These are phyloP conservation scores for Conopomorpha cramerella DNA, from an alignment of 1,140 invertebrate species.

Conservation along the genomic window DNA sequence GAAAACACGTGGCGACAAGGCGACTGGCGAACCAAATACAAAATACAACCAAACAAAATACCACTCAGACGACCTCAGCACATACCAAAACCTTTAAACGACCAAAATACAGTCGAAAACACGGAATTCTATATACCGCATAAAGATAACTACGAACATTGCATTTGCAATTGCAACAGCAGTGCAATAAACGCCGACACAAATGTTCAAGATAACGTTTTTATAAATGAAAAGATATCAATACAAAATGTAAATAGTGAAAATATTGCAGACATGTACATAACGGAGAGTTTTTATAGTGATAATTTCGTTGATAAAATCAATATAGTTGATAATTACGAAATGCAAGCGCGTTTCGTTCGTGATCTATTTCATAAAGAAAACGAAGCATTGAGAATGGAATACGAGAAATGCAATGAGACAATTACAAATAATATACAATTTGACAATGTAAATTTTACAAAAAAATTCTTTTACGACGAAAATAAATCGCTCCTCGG, in stretches of 20 bases:
- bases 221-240: background rate
- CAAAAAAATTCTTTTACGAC: too few species aligned
- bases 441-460: too few species aligned
- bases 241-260: slow-evolving; percentile 14
- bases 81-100: slow-evolving; percentile 8
- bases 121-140: too few species aligned
- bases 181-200: background rate
- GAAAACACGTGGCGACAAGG: slow-evolving; percentile 56
- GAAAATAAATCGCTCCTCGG: too few species aligned
- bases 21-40: slow-evolving; percentile 43
- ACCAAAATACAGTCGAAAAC: slow-evolving; percentile 6
- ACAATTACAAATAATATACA: too few species aligned
- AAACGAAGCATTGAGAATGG: too few species aligned
- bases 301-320: slow-evolving; percentile 23
- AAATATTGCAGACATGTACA: too few species aligned
- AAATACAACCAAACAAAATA: slow-evolving; percentile 23
- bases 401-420: too few species aligned
- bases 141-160: too few species aligned
- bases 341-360: slow-evolving; percentile 40
- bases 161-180: background rate
- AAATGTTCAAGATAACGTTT: background rate
- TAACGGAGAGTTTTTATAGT: slow-evolving; percentile 42
- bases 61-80: slow-evolving; percentile 15
- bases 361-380: slow-evolving; percentile 29
- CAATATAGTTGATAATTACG: slow-evolving; percentile 26